phyloP scores from a whole-genome alignment of 64 coral and sea anemone genomes.

The Platygyra sinensis region DNA sequence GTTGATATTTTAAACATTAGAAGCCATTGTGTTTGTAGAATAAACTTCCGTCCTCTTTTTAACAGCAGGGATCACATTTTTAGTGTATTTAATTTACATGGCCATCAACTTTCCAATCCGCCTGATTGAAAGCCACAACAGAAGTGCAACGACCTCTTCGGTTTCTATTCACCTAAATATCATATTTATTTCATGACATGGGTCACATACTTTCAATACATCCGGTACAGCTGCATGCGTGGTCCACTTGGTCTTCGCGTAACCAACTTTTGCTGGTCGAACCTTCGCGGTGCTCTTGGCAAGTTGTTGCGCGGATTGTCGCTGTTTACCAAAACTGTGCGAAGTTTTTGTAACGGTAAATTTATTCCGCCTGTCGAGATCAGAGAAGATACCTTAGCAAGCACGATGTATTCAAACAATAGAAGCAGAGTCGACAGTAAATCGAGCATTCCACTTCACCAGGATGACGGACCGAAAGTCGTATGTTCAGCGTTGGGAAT shows the following conservation, averaged over 20 bases:
- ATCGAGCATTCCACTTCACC: no score
- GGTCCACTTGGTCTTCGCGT: not conserved
- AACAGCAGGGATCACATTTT: no score
- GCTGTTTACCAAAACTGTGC: not conserved
- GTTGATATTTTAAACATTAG: no score
- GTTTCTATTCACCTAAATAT: not conserved
- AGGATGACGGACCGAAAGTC: no score
- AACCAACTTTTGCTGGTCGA: not conserved
- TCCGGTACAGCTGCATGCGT: not conserved
- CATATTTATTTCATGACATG: constrained; percentile 4
- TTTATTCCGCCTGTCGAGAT: not conserved
- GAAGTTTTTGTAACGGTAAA: not conserved
- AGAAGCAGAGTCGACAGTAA: no score
- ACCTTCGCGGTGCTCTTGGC: not conserved
- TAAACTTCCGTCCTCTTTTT: no score
- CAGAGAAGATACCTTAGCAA: no score
- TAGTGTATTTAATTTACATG: no score
- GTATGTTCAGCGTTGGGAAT: no score
- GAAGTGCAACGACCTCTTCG: not conserved
- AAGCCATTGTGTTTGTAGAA: no score
- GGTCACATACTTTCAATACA: no score
- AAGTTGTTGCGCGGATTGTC: not conserved
- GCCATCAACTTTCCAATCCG: not conserved
- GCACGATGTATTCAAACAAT: no score
- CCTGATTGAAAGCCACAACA: not conserved